A percentile compares a stretch with the other conserved stretches of the same genome.
Evolutionary conservation across 1,140 invertebrate genomes (phyloP).

Genomic region (Trypoxylus dichotomus): DNA sequence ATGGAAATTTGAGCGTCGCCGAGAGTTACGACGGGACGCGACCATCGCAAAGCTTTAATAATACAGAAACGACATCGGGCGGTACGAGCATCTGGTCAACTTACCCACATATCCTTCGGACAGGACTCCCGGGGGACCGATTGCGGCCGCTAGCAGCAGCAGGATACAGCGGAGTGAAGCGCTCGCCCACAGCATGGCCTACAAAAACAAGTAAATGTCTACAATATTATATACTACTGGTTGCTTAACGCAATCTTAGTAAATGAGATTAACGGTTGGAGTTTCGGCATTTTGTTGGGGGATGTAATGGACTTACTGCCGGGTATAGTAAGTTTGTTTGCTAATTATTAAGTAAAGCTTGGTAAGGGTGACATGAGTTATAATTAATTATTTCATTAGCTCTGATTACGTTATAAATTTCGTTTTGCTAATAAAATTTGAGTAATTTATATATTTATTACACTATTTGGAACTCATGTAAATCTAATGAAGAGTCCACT

Average conservation of each 20-base stretch:
- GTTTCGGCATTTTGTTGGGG: neutral
- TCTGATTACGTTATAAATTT: too few species aligned
- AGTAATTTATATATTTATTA: too few species aligned
- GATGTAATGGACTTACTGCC: too few species aligned
- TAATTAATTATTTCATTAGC: too few species aligned
- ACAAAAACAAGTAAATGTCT: constrained; percentile 32
- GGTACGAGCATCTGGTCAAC: constrained; percentile 22
- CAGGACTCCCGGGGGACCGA: constrained; percentile 41
- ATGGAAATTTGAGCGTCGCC: neutral
- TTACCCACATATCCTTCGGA: constrained; percentile 50
- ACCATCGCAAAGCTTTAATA: neutral
- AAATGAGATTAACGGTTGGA: neutral
- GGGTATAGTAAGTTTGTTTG: too few species aligned
- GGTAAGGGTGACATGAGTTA: too few species aligned
- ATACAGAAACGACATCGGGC: neutral
- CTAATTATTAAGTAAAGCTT: too few species aligned
- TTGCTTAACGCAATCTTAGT: neutral
- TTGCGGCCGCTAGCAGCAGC: constrained; percentile 44
- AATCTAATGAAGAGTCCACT: too few species aligned
- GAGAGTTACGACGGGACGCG: neutral
- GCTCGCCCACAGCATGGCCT: constrained; percentile 52
- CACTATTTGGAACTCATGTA: too few species aligned
- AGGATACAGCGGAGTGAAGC: constrained; percentile 42
- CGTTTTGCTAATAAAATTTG: too few species aligned
- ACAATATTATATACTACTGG: neutral